Conservation (phyloP, 2,797 vertebrate species). For the Acanthurus tractus region DNA sequence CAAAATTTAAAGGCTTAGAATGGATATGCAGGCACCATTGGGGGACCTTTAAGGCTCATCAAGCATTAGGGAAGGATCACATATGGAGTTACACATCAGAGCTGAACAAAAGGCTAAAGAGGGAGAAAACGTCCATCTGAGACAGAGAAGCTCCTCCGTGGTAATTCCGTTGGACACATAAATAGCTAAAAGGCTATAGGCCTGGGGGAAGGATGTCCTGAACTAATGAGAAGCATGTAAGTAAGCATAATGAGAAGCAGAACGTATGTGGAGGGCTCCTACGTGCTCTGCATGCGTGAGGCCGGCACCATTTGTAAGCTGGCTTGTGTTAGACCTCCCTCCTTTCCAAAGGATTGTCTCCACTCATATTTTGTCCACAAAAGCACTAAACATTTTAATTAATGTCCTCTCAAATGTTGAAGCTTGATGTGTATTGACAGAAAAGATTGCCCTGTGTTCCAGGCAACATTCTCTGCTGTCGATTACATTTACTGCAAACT, state of each 20-base stretch:
- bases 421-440: constrained; percentile 18
- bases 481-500: constrained; percentile 43
- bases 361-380: constrained; percentile 24
- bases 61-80: constrained; percentile 42
- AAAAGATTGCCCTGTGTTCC: neutral
- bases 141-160: constrained; percentile 63
- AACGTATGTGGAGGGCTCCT: constrained; percentile 62
- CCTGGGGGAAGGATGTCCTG: constrained; percentile 57
- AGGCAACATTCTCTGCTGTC: constrained; percentile 32
- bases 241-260: constrained; percentile 71
- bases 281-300: constrained; percentile 68
- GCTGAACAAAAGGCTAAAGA: constrained; percentile 50
- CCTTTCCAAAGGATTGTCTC: constrained; percentile 16
- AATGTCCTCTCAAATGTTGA: constrained; percentile 15
- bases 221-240: constrained; percentile 76
- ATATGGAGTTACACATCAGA: constrained; percentile 57
- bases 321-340: constrained; percentile 3
- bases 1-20: constrained; percentile 1
- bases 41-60: constrained; percentile 38
- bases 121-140: constrained; percentile 52
- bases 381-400: constrained; percentile 15
- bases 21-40: constrained; percentile 29
- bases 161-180: constrained; percentile 76
- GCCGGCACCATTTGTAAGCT: constrained; percentile 39
- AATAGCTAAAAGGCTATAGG: constrained; percentile 71